A percentile compares a stretch with the other conserved stretches of the same genome.
Conservation (phyloP, 2,113 vertebrate genomes). For the Gnathonemus longibarbis region DNA sequence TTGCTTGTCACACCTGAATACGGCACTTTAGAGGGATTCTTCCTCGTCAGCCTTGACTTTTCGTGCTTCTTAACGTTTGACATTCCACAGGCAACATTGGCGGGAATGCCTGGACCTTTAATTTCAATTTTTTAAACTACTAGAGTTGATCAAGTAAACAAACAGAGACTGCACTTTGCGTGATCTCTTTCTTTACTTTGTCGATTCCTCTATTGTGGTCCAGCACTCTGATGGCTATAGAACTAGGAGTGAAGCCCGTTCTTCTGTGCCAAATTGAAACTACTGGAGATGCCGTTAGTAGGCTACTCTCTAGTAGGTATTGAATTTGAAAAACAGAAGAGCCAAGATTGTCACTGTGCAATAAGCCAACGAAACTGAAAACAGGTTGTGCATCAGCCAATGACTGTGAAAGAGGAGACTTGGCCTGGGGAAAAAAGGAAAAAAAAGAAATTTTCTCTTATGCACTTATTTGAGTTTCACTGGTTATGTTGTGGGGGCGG, state of each 20-base stretch:
- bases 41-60: background rate
- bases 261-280: background rate
- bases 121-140: background rate
- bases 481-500: background rate
- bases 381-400: background rate
- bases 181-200: too few species aligned
- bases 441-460: slow-evolving; percentile 18
- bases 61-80: background rate
- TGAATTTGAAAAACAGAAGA: background rate
- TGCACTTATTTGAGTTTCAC: slow-evolving; percentile 36
- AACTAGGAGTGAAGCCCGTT: too few species aligned
- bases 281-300: background rate
- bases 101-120: background rate
- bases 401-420: background rate
- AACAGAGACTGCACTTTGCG: too few species aligned
- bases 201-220: too few species aligned
- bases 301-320: background rate
- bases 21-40: background rate
- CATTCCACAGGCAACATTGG: background rate
- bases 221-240: too few species aligned
- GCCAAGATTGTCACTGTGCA: background rate
- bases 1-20: background rate
- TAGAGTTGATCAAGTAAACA: background rate
- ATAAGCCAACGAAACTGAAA: background rate
- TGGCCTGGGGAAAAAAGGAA: background rate